phyloP scores from a whole-genome alignment of 2,888 invertebrate genomes.

The Tetramorium bicarinatum region DNA sequence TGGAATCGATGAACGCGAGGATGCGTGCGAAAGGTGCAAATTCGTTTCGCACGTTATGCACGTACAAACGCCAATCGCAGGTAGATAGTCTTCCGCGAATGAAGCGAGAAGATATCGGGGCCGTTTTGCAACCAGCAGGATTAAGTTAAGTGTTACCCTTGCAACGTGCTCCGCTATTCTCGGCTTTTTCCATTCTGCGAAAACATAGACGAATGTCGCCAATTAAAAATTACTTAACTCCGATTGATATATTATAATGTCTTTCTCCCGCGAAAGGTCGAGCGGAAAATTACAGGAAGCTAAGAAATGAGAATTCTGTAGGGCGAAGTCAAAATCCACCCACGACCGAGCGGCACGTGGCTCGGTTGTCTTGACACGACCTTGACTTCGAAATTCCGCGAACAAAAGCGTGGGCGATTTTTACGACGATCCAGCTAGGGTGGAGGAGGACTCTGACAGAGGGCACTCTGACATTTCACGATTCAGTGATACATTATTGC shows the following conservation, averaged over 20 bases:
- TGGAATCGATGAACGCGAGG: conserved; percentile 62
- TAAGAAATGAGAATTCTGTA: background rate
- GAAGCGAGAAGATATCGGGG: conserved; percentile 48
- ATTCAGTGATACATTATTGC: conserved; percentile 69
- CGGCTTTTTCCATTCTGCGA: background rate
- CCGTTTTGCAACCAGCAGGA: conserved; percentile 16
- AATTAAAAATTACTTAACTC: background rate
- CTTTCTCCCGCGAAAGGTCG: background rate
- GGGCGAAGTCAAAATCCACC: background rate
- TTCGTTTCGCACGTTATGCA: conserved; percentile 75
- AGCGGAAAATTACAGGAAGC: background rate
- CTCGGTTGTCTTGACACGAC: background rate
- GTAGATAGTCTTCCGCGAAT: conserved; percentile 73
- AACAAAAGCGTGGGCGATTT: conserved; percentile 33
- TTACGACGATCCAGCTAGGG: background rate
- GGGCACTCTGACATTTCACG: conserved; percentile 70
- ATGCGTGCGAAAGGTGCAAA: conserved; percentile 73
- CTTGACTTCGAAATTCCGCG: conserved; percentile 35
- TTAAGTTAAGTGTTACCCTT: background rate
- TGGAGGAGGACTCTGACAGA: conserved; percentile 15
- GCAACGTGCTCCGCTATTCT: background rate
- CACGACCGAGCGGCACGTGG: conserved; percentile 1
- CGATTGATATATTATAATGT: background rate
- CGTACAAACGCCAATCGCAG: conserved; percentile 67
- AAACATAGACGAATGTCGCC: background rate